Evolutionary conservation across 2,113 vertebrate species (phyloP), one percentile per base, ranked within the genome.

Genomic region (Melanerpes formicivorus): DNA sequence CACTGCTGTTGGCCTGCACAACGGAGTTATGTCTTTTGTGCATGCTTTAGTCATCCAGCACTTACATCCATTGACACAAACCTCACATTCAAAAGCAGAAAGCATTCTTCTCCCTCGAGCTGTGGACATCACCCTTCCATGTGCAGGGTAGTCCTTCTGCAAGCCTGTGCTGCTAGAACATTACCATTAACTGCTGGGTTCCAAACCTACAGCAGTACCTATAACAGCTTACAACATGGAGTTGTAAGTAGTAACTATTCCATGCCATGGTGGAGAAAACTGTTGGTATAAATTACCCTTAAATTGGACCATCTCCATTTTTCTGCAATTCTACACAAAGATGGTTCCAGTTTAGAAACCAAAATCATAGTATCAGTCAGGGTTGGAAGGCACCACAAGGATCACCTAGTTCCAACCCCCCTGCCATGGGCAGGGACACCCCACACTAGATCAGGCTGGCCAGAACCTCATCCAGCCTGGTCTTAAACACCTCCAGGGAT

Each of bases 241-340:
- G 30, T 19, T 71, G 16, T 37, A 40, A 69, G 48, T 14, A 87
- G 21, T 23, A 92, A 59, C 30, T 50, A 7, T 65, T 74, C 32
- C 17, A 32, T 56, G 82, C 34, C 11, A 62, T 9, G 56, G 50
- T 3, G 3, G 60, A 67, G 81, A 65, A 92, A 92, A 16, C n/a
- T 34, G 0, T 27, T 0, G 0, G 4, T 44, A n/a, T 46, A 25
- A 6, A 23, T 84, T 88, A 34, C 30, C 32, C 65, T 5, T 50
- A 42, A 64, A 54, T 4, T 9, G 13, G 23, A 50, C 50, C 78
- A 18, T 58, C 18, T 74, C 14, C 9, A 10, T 16, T 58, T 85
- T 67, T 64, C 65, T 48, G 5, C 17, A 18, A 50, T 48, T 77
- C 46, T 82, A 13, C 52, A 18, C 25, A 7, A 7, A 62, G 59